A percentile compares a stretch with the other conserved stretches of the same genome.
These are phyloP conservation scores for Rhinopomastus cyanomelas DNA, from an alignment of 2,113 vertebrate species.

Conservation along the genomic window DNA sequence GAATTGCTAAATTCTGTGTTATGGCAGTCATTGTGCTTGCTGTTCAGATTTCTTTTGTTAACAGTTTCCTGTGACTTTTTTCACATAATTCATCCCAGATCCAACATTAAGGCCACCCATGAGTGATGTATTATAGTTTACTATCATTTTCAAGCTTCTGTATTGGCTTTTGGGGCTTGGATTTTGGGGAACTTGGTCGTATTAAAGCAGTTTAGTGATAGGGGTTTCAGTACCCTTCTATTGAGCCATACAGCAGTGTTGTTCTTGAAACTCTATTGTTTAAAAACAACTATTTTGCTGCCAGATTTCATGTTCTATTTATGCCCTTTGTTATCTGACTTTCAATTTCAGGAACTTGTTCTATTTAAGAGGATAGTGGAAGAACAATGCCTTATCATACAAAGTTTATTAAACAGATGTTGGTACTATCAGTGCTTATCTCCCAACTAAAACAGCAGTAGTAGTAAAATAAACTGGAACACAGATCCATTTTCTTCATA, in stretches of 20 bases:
- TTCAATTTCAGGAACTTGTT: slow-evolving; percentile 48
- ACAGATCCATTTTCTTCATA: neutral
- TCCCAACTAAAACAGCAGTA: neutral
- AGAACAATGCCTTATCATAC: slow-evolving; percentile 26
- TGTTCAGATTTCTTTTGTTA: neutral
- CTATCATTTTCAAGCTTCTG: neutral
- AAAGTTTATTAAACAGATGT: slow-evolving; percentile 14
- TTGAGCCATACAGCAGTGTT: neutral
- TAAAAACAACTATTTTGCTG: slow-evolving; percentile 15
- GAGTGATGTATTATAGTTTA: neutral
- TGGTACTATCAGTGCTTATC: neutral
- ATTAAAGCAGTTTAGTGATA: neutral
- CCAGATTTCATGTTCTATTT: slow-evolving; percentile 30
- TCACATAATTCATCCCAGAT: neutral
- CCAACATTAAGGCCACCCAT: neutral
- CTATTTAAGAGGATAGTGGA: neutral
- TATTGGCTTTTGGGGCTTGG: neutral
- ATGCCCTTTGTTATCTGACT: neutral
- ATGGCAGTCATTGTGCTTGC: neutral
- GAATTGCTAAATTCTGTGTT: neutral
- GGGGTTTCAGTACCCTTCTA: neutral
- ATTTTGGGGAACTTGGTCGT: neutral
- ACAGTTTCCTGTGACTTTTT: neutral
- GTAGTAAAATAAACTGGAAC: neutral
- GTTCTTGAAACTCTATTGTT: slow-evolving; percentile 8